phyloP scores from a whole-genome alignment of 2,797 vertebrate genomes.

The Ceyx erithaca region DNA sequence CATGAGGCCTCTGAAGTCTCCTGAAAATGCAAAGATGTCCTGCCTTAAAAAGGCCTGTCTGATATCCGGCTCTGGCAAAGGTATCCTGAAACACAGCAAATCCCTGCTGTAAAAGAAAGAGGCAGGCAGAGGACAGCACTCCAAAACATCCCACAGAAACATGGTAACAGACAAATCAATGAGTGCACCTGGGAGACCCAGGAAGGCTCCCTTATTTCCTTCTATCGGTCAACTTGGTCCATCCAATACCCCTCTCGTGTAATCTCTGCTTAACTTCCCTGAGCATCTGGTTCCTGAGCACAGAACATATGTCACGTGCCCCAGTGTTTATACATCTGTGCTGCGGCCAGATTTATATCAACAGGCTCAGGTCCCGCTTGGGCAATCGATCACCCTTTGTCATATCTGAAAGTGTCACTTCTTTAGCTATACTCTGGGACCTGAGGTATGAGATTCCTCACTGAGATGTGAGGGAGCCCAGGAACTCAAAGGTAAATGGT shows the following conservation, averaged over 20 bases:
- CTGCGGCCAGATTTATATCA: slow-evolving; percentile 4
- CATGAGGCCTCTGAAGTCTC: background rate
- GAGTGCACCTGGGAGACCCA: background rate
- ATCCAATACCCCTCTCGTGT: background rate
- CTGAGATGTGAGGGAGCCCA: background rate
- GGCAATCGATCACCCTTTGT: background rate
- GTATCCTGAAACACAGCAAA: background rate
- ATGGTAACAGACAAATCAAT: background rate
- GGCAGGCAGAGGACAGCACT: background rate
- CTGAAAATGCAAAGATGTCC: background rate
- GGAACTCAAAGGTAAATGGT: background rate
- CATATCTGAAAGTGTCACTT: background rate
- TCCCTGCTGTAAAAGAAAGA: background rate
- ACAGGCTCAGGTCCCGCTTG: background rate
- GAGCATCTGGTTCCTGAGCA: slow-evolving; percentile 43
- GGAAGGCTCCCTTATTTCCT: background rate
- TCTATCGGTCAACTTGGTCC: background rate
- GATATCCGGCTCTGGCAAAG: background rate
- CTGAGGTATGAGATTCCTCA: background rate
- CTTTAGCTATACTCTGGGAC: background rate
- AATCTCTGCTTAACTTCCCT: slow-evolving; percentile 54
- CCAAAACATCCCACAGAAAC: background rate
- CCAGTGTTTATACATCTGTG: slow-evolving; percentile 1
- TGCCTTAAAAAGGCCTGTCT: background rate
- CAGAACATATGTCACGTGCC: background rate